These are phyloP conservation scores for Nephila pilipes DNA, from an alignment of 1,140 invertebrate genomes.

Conservation along the genomic window DNA sequence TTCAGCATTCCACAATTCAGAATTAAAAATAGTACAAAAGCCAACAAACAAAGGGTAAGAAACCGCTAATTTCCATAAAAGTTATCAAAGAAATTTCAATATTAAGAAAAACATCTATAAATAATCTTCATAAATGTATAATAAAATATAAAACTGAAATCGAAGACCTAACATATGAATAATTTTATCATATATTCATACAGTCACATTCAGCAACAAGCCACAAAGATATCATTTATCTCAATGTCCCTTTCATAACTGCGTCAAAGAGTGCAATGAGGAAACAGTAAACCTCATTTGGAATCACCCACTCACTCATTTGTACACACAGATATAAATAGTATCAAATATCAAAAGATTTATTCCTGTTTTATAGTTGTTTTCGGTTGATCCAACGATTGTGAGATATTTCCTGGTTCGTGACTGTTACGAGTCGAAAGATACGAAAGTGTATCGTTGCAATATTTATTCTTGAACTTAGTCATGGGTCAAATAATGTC, in stretches of 20 bases:
- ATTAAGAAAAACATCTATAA: no score
- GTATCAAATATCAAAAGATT: conserved; percentile 26
- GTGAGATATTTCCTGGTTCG: conserved; percentile 11
- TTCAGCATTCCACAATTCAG: no score
- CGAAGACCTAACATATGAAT: no score
- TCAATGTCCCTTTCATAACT: not conserved
- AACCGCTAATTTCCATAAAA: no score
- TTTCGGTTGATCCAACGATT: not conserved
- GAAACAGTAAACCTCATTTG: not conserved
- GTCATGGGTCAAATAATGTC: conserved; percentile 14
- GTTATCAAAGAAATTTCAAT: no score
- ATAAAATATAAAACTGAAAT: no score
- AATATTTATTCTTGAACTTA: conserved; percentile 15
- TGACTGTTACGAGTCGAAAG: not conserved
- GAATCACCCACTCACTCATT: not conserved
- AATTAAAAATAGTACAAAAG: no score
- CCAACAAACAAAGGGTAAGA: no score
- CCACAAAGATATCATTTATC: not conserved
- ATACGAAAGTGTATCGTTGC: not conserved
- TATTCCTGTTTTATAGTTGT: conserved; percentile 9
- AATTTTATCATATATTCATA: no score
- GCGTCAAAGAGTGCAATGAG: not conserved
- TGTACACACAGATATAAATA: conserved; percentile 1
- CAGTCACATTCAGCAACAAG: no score
- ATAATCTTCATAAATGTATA: no score